Percentiles rank a stretch among this genome's conserved stretches.
phyloP scores from a whole-genome alignment of 2,113 vertebrate species.

The Petromus typicus region DNA sequence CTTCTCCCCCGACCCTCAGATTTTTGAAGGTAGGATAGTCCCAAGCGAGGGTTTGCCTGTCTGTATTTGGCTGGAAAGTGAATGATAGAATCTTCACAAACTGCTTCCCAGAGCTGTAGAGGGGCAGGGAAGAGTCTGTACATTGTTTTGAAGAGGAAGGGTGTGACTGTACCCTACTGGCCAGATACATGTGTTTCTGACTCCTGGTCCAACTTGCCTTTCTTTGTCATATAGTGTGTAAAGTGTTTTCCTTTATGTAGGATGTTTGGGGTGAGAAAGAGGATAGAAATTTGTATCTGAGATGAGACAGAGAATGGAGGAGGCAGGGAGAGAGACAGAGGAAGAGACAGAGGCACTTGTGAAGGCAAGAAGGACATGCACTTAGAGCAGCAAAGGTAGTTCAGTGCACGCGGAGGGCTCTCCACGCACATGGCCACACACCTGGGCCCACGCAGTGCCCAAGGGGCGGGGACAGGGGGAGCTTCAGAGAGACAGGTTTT shows the following conservation, averaged over 20 bases:
- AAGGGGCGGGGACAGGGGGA: background rate
- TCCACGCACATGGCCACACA: background rate
- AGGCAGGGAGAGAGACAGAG: background rate
- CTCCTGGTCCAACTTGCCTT: background rate
- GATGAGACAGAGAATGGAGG: background rate
- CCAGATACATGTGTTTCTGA: background rate
- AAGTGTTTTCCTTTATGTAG: background rate
- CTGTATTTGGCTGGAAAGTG: background rate
- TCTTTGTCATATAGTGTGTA: background rate
- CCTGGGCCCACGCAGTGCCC: background rate
- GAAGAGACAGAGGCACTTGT: background rate
- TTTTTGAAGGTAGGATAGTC: background rate
- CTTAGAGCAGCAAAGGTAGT: background rate
- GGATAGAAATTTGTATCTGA: background rate
- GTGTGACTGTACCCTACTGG: background rate
- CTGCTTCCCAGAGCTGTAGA: background rate
- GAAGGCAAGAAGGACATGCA: background rate
- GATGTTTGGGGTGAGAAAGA: background rate
- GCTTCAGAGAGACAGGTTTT: background rate
- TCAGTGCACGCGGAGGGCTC: background rate
- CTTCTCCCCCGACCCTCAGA: background rate
- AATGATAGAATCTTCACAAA: background rate
- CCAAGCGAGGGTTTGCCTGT: slow-evolving; percentile 19
- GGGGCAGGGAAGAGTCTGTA: background rate
- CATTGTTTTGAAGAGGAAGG: background rate